Evolutionary conservation across 2,113 vertebrate species (phyloP), one percentile per base, ranked within the genome.

Genomic region (Triplophysa rosa): DNA sequence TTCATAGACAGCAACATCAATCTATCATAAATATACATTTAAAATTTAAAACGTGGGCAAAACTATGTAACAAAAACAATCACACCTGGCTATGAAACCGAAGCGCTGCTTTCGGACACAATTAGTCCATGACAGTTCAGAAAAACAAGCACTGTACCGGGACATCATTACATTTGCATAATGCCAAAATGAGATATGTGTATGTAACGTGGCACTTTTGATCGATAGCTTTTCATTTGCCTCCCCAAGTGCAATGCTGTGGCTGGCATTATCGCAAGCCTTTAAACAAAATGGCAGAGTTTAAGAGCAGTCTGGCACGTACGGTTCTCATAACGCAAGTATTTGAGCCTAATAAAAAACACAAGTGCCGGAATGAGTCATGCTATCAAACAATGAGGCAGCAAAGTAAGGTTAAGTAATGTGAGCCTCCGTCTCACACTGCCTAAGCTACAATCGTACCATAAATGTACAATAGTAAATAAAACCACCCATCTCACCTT

Each of bases 401-500:
- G 62, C 42, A 72, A 24, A 77, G 19, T 8, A 29, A 29, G 56
- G 52, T 56, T 49, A 0, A 19, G 33, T 71, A 14, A 58, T 56
- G 68, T 0, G 16, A 29, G 47, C 6, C 9, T 49, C 7, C 8
- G 17, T 56, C 67, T 37, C 14, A 17, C 4, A 17, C 16, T 16
- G 49, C 42, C 42, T 45, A 45, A 6, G 2, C 42, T 45, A 37
- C 33, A 37, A 37, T 37, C 33, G 33, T 37, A 37, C 33, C 33
- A 37, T 6, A 37, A 37, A 58, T 19, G 16, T 37, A 49, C 21
- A 16, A 24, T 19, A 67, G 56, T 4, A 76, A 49, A 68, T 37
- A 37, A 74, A 74, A 33, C 16, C 11, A 24, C 16, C 10, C 1
- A 77, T 92, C 95, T 91, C 92, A 99, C 98, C 95, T 99, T 99